Base-by-base conservation (phyloP, 2,888 invertebrate species). In the Spodoptera picta region DNA sequence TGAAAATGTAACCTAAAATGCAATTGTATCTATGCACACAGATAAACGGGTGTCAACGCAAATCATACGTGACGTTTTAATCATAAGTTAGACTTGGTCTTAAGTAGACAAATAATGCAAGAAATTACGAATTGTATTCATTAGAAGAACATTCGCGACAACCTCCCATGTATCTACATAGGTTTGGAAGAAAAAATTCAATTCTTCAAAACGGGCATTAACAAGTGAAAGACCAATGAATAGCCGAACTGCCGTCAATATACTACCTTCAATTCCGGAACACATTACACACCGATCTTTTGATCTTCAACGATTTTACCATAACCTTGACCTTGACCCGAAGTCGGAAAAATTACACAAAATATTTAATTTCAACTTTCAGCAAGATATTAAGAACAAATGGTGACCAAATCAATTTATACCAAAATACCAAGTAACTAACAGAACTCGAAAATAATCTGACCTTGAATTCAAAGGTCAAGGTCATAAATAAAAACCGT, bases 231-330 rank as follows among this genome's bases (percentile, higher is more conserved):
- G 9, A 50, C 31, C 53, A 24, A 43, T 45, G 19, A 64, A 42
- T 27, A 50, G 45, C 68, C 68, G 62, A 61, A 62, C 27, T 42
- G 55, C 68, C 69, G 46, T 43, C 43, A 49, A 24, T 58, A 55
- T 65, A 51, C 53, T 44, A 52, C 31, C 10, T 57, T 69, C 45
- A 69, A 69, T 69, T 73, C 59, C 52, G 19, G 19, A 41, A 53
- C 43, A 62, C 55, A 56, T 56, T 59, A 41, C 31, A n/a, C 58
- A 46, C 48, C 36, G 19, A 42, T 43, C 46, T 52, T 44, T 57
- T 48, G 41, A 41, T 14, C 14, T 43, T 23, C 27, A 36, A 36
- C 36, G 7, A 36, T 36, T 36, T 36, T 6, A 31, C 4, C 9
- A 36, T 7, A 36, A 36, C 19, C 19, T 19, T 27, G 27, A 46